Percentiles rank a stretch among this genome's conserved stretches.
phyloP scores from a whole-genome alignment of 2,113 vertebrate genomes.

The Callipepla squamata region DNA sequence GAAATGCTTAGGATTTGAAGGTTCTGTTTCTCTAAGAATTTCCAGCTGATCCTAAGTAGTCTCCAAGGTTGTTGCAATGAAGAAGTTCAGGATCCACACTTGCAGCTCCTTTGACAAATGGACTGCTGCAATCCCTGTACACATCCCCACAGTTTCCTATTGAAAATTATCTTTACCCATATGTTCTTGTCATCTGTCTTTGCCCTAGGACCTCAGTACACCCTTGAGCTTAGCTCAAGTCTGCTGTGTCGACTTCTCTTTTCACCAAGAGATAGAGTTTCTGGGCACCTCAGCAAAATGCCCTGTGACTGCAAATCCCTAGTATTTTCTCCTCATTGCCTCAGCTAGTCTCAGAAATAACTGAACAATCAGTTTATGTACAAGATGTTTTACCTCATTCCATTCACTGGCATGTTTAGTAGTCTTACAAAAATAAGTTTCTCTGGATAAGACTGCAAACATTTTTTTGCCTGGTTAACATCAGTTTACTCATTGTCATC shows the following conservation, averaged over 20 bases:
- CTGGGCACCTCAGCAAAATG: neutral
- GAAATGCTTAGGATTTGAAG: neutral
- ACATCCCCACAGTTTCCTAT: accelerated
- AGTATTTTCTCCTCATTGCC: neutral
- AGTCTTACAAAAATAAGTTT: neutral
- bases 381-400: neutral
- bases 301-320: neutral
- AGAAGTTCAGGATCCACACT: neutral
- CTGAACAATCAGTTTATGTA: neutral
- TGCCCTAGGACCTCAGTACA: neutral
- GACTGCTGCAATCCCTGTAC: neutral
- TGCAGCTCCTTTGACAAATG: neutral
- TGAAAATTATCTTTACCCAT: neutral
- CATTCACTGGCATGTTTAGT: neutral
- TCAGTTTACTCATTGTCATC: neutral
- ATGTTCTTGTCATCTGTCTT: neutral
- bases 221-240: neutral
- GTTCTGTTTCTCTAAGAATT: neutral
- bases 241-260: neutral
- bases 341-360: neutral
- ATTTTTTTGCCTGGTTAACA: neutral
- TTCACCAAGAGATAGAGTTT: neutral
- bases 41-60: neutral
- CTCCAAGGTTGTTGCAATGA: neutral
- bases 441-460: neutral